Evolutionary conservation across 2,113 vertebrate genomes (phyloP).

Genomic region (Halcyon malimbica): DNA sequence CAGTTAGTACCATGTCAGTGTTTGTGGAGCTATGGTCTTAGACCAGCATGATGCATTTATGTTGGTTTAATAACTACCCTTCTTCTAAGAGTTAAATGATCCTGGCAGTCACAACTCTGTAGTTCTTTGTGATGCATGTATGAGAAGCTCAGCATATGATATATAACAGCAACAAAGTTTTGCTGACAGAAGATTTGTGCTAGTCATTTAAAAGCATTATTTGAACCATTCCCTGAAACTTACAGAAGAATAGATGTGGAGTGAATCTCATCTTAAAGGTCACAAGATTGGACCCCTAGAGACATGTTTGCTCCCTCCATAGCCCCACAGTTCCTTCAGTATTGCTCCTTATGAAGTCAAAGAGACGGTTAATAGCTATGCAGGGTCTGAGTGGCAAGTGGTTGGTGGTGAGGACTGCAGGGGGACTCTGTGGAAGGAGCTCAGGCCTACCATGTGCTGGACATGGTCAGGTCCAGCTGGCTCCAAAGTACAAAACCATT

Average conservation of each 20-base stretch:
- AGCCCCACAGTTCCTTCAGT: neutral
- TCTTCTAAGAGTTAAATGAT: neutral
- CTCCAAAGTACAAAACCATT: neutral
- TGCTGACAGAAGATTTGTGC: neutral
- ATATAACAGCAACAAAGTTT: neutral
- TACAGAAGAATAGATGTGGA: neutral
- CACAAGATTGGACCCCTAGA: neutral
- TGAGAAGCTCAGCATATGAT: neutral
- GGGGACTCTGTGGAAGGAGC: neutral
- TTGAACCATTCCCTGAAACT: neutral
- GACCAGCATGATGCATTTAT: neutral
- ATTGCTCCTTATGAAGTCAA: neutral
- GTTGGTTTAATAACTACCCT: neutral
- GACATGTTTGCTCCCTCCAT: neutral
- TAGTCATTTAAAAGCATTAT: neutral
- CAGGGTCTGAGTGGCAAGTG: neutral
- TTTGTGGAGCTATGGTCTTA: neutral
- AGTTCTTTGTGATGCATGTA: accelerated
- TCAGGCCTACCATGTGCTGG: neutral
- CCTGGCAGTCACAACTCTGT: neutral
- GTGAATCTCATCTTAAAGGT: neutral
- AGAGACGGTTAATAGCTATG: neutral
- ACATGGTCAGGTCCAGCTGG: neutral
- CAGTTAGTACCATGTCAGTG: neutral
- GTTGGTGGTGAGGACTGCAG: neutral